Evolutionary conservation across 2,797 vertebrate species (phyloP), one percentile per base, ranked within the genome.

Genomic region (Austrolebias charrua): DNA sequence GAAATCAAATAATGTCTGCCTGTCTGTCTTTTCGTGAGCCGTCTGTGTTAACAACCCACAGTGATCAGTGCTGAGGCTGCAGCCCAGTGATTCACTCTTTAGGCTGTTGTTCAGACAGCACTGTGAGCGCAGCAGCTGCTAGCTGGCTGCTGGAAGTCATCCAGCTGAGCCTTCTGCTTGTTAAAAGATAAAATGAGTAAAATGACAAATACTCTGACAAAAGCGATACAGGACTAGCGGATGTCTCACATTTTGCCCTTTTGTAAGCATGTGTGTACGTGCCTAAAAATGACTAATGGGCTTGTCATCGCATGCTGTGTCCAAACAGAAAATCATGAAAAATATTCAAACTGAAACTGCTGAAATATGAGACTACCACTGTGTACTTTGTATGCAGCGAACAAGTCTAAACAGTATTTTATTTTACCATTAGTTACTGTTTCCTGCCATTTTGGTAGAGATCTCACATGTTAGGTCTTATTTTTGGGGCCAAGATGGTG

Each of bases 111-210:
- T 76, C 46, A 64, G 48, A 75, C 69, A 55, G 59, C 44, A 47
- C 59, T 64, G 49, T 68, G 31, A 79, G 62, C 79, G 71, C 61
- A 63, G 77, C 68, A 77, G 66, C 66, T 66, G 65, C 51, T 56
- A 16, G 50, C 54, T 62, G 68, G 65, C 57, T 51, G 52, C 75
- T 61, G 60, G 71, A 60, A 44, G 24, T 60, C 16, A 40, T 49
- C 62, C 79, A 78, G 60, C 69, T 71, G 65, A 63, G 57, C 29
- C 69, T 69, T 56, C 76, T 60, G 65, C 47, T 49, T 38, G 28
- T n/a, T 64, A n/a, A 19, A 31, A 63, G 75, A 75, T 69, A 71
- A 71, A 71, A 52, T 61, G 45, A 50, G 29, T 35, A 4, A 47
- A 63, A 53, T 0, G 6, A 46, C 53, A 74, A 69, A 61, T 29